A percentile compares a stretch with the other conserved stretches of the same genome.
Conservation (phyloP, 2,113 vertebrate species). For the Thryonomys swinderianus region DNA sequence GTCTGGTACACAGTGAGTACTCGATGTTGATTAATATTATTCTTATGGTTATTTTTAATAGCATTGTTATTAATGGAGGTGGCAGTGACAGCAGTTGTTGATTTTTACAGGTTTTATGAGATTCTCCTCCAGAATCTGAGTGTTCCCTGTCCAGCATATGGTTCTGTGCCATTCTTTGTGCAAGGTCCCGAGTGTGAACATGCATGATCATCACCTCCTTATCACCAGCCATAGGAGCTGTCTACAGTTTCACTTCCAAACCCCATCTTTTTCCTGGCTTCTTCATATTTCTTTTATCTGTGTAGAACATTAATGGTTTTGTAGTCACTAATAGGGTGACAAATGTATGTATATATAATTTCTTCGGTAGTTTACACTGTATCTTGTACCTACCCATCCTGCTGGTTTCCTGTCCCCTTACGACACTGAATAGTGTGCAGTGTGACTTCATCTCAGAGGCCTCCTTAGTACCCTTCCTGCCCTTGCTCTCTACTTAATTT, state of each 20-base stretch:
- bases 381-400: not conserved
- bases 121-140: not conserved
- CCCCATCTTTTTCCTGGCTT: not conserved
- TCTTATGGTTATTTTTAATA: not conserved
- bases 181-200: not conserved
- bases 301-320: not conserved
- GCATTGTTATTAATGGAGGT: not conserved
- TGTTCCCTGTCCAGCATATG: not conserved
- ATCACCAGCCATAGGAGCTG: not conserved
- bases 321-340: not conserved
- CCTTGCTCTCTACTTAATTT: not conserved
- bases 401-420: not conserved
- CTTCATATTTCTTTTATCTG: slow-evolving; percentile 17
- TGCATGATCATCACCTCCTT: not conserved
- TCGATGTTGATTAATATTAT: not conserved
- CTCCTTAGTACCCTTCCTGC: not conserved
- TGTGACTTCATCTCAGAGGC: not conserved
- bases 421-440: not conserved
- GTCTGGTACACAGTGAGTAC: not conserved
- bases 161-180: not conserved
- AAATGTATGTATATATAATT: not conserved
- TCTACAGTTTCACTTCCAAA: not conserved
- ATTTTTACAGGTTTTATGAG: slow-evolving; percentile 9
- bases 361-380: not conserved
- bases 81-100: not conserved